Percentiles rank a stretch among this genome's conserved stretches.
Conservation (phyloP, 2,797 vertebrate species). For the Naso thynnoides region DNA sequence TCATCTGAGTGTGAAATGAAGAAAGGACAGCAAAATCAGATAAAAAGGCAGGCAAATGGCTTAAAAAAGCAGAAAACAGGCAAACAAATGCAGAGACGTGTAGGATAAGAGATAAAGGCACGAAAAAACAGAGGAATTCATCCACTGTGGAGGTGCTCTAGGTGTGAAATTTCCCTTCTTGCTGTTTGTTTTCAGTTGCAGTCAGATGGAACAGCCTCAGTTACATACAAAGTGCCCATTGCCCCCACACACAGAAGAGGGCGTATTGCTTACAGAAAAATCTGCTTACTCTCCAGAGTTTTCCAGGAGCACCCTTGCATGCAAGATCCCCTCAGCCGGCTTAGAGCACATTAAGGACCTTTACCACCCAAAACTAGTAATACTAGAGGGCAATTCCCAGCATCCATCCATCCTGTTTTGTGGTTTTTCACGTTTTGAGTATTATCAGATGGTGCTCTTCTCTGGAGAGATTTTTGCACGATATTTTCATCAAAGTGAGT, state of each 20-base stretch:
- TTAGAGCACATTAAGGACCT: conserved; percentile 33
- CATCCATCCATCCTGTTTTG: conserved; percentile 8
- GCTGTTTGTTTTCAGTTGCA: conserved; percentile 75
- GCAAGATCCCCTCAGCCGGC: conserved; percentile 46
- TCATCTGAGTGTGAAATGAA: conserved; percentile 40
- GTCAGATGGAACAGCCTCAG: conserved; percentile 64
- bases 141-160: conserved; percentile 50
- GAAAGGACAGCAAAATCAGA: conserved; percentile 10
- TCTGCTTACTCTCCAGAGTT: conserved; percentile 66
- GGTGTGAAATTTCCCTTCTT: conserved; percentile 71
- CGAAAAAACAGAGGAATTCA: conserved; percentile 37
- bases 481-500: conserved; percentile 13
- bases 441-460: background rate
- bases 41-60: conserved; percentile 25
- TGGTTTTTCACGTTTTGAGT: background rate
- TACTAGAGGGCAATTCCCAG: background rate
- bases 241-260: conserved; percentile 53
- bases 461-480: conserved; percentile 4
- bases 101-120: conserved; percentile 25
- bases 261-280: conserved; percentile 64
- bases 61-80: conserved; percentile 19
- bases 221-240: conserved; percentile 61
- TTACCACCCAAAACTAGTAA: background rate
- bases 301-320: conserved; percentile 60
- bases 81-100: conserved; percentile 18